These are phyloP conservation scores for Phortica variegata DNA, from an alignment of 1,140 invertebrate species.

Conservation along the genomic window DNA sequence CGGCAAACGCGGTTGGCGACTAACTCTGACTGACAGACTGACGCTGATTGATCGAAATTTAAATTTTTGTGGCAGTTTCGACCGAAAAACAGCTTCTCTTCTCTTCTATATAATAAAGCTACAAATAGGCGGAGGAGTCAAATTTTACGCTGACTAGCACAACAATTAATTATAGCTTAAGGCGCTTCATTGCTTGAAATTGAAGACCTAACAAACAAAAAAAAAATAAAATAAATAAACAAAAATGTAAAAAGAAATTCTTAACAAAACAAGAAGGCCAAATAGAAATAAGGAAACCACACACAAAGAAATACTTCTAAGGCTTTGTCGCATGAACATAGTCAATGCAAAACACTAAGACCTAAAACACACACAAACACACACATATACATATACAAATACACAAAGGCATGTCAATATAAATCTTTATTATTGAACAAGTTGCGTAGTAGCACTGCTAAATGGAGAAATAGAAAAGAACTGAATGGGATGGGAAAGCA, in stretches of 20 bases:
- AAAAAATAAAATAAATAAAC: neutral
- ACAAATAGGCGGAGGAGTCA: neutral
- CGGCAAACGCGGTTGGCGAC: constrained; percentile 15
- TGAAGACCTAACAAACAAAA: neutral
- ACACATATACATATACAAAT: constrained; percentile 1
- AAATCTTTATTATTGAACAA: too few species aligned
- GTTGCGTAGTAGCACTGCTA: too few species aligned
- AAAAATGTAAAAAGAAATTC: constrained; percentile 10
- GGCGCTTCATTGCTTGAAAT: neutral
- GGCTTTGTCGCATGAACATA: too few species aligned
- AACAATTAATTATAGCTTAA: neutral
- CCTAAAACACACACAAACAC: constrained; percentile 1
- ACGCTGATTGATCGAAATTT: constrained; percentile 48
- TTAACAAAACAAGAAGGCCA: constrained; percentile 22
- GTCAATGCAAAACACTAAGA: too few species aligned
- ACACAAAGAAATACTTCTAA: constrained; percentile 2
- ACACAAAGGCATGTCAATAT: neutral
- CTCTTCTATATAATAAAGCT: constrained; percentile 38
- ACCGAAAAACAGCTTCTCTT: constrained; percentile 23
- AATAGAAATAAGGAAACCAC: constrained; percentile 25
- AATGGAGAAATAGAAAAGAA: too few species aligned
- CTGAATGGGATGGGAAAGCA: neutral
- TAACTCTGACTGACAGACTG: constrained; percentile 16
- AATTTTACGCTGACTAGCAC: neutral
- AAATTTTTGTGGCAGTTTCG: constrained; percentile 49